Base-by-base conservation (phyloP, 1,140 invertebrate genomes). In the Drosophila lini region DNA sequence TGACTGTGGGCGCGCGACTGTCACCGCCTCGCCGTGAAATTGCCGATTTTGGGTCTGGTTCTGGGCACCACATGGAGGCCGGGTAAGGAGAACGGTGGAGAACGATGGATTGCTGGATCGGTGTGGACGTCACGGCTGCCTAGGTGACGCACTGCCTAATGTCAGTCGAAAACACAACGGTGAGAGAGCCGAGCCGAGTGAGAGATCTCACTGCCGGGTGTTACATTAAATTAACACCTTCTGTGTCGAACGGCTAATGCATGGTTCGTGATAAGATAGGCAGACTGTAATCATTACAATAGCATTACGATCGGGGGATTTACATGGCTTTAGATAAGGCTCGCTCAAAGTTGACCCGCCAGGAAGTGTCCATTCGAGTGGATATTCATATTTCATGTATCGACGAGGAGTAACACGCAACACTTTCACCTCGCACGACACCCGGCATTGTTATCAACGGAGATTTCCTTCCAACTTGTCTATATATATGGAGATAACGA, bases 1-100 rank as follows among this genome's bases (percentile, higher is more conserved):
- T 88, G 84, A 70, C 84, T 83, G 80, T 80, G 84, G 80, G 86
- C 68, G 53, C 80, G 60, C 68, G 73, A 88, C 83, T 88, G 83
- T 74, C 83, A 68, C 65, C 53, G 52, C 25, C 28, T 41, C 60
- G 74, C 59, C 42, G 53, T 63, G 34, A 61, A 57, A 65, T 67
- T 38, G 62, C 68, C 71, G 48, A 73, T 79, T 88, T 79, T 71
- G 80, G 76, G 67, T 88, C 74, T 76, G 36, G n/a, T 32, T 75
- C 50, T 71, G 56, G 62, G 45, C 19, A 16, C n/a, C 48, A 38
- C 32, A 36, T 15, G 52, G 32, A 22, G 34, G 7, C n/a, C 36
- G 19, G 19, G 45, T 7, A 28, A n/a, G 47, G 47, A 50, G 47
- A 50, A 50, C 28, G 64, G 63, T 59, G n/a, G 53, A 22, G 62